A percentile compares a stretch with the other conserved stretches of the same genome.
phyloP scores from a whole-genome alignment of 2,888 invertebrate species.

The Clusia tigrina region DNA sequence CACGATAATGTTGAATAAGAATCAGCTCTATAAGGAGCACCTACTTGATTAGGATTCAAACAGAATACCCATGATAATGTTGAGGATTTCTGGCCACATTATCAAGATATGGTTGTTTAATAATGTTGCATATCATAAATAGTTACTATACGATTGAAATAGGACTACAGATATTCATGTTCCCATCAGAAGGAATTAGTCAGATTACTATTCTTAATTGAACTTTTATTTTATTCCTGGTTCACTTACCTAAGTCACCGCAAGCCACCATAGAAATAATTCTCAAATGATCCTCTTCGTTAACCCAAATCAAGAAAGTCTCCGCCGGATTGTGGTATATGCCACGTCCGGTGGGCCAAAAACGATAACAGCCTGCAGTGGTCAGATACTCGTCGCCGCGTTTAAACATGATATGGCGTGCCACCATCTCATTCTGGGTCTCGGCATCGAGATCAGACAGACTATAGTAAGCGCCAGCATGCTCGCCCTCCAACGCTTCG shows the following conservation, averaged over 20 bases:
- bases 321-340: conserved; percentile 69
- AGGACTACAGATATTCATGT: too few species aligned
- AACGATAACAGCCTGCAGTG: conserved; percentile 70
- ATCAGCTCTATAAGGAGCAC: too few species aligned
- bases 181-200: too few species aligned
- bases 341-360: conserved; percentile 72
- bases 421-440: conserved; percentile 69
- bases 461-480: conserved; percentile 70
- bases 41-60: too few species aligned
- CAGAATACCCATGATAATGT: too few species aligned
- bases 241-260: conserved; percentile 66
- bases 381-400: conserved; percentile 69
- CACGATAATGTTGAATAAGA: too few species aligned
- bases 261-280: conserved; percentile 75
- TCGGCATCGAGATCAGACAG: conserved; percentile 69
- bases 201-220: too few species aligned
- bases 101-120: too few species aligned
- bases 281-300: conserved; percentile 76
- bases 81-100: too few species aligned
- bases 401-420: conserved; percentile 72
- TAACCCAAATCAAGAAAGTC: conserved; percentile 74
- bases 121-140: too few species aligned
- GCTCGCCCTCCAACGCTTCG: conserved; percentile 67
- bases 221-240: not conserved
- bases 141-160: too few species aligned